Evolutionary conservation across 2,888 invertebrate species (phyloP), one percentile per base, ranked within the genome.

Genomic region (Aricia artaxerxes): DNA sequence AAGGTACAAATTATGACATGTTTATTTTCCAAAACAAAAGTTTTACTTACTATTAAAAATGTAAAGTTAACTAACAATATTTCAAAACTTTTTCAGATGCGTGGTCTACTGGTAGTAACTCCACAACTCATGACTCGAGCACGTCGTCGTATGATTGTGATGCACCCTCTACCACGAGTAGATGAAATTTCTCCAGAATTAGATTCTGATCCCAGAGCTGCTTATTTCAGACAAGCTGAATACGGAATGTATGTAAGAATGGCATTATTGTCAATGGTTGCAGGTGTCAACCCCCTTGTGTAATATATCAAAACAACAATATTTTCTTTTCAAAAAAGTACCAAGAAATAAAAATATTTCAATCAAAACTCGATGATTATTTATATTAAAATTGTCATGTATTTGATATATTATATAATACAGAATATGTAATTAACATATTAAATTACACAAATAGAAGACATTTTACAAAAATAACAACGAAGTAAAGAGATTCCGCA

Each of bases 201-300:
- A 85, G 99, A 99, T 92, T 97, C 97, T 0, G 99, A 99, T 92
- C 98, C 99, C 0, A 95, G 99, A 78, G 99, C 99, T 0, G 99
- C 99, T 0, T 99, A 99, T 92, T 99, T 99, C 95, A 95, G 99
- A 35, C 99, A 99, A 93, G 99, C 99, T 0, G 99, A 99, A 90
- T 98, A 98, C 88, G 99, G 99, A 82, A 98, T 99, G 97, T 99
- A 98, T 88, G 98, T 99, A 31, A 96, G 99, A 78, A 99, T 99
- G 99, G 99, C 99, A 0, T 94, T 99, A 1, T 94, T 99, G 31
- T 97, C 99, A 1, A 97, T 98, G 96, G 97, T 99, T 2, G 95
- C 98, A 16, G 98, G 98, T 78, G 91, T 92, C 13, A 94, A 94
- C 81, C 94, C 93, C 0, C 87, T 93, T n/a, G 86, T 87, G 78